phyloP scores from a whole-genome alignment of 2,888 invertebrate species.

The Bombylius discolor region DNA sequence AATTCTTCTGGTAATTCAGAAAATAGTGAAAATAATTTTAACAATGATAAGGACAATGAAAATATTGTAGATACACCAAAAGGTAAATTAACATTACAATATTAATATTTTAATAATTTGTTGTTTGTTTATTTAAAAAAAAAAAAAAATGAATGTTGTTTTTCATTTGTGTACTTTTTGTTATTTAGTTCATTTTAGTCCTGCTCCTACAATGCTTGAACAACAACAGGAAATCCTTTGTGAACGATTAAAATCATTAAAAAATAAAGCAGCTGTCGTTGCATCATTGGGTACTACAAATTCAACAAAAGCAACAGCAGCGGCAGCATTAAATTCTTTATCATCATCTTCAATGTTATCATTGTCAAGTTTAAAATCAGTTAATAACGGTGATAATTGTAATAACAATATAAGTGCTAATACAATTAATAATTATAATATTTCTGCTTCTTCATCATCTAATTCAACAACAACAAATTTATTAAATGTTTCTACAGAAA shows the following conservation, averaged over 20 bases:
- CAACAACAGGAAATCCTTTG: slow-evolving; percentile 78
- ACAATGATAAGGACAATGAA: neutral
- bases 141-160: neutral
- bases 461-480: too few relatives aligned
- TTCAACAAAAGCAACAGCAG: slow-evolving; percentile 5
- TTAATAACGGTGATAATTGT: neutral
- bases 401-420: neutral
- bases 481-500: too few relatives aligned
- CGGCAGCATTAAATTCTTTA: slow-evolving; percentile 2
- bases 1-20: neutral
- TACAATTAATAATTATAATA: neutral
- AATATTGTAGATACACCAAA: neutral
- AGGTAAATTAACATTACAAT: neutral
- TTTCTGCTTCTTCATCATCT: too few relatives aligned
- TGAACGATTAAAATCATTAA: slow-evolving; percentile 48
- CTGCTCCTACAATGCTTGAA: slow-evolving; percentile 73
- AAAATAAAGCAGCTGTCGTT: slow-evolving; percentile 13
- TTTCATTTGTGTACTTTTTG: slow-evolving; percentile 1
- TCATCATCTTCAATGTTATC: slow-evolving; percentile 8
- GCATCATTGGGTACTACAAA: slow-evolving; percentile 12
- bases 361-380: slow-evolving; percentile 18
- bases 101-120: neutral
- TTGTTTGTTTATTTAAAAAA: neutral
- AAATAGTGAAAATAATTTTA: neutral
- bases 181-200: slow-evolving; percentile 56